phyloP scores from a whole-genome alignment of 2,888 invertebrate genomes.

The Lucinisca nassula region DNA sequence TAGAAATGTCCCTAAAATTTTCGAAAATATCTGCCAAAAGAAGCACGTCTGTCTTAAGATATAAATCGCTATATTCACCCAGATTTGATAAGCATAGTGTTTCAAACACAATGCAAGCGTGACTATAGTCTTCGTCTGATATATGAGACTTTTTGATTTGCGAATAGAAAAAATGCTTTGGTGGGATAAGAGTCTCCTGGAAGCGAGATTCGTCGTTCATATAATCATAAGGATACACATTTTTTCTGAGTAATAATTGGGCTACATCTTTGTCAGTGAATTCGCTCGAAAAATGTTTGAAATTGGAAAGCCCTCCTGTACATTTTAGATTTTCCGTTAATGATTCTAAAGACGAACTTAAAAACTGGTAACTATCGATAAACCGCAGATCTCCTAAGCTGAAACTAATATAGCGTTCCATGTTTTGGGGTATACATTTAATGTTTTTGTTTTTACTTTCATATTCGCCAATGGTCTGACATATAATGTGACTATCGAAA shows the following conservation, averaged over 20 bases:
- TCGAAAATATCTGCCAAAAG: conserved; percentile 84
- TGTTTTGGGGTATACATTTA: conserved; percentile 67
- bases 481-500: conserved; percentile 46
- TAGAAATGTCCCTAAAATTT: conserved; percentile 76
- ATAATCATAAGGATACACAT: conserved; percentile 20
- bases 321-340: conserved; percentile 18
- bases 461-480: conserved; percentile 20
- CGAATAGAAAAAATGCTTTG: not conserved
- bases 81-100: conserved; percentile 56
- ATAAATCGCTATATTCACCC: conserved; percentile 33
- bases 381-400: conserved; percentile 70
- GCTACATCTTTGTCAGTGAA: not conserved
- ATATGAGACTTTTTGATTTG: not conserved
- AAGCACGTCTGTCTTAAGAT: conserved; percentile 59
- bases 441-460: conserved; percentile 24
- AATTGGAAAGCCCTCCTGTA: not conserved
- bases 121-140: not conserved
- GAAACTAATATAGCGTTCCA: conserved; percentile 71
- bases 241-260: conserved; percentile 43
- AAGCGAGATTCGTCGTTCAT: not conserved
- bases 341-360: conserved; percentile 25
- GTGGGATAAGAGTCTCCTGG: not conserved
- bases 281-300: conserved; percentile 11
- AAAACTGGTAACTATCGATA: conserved; percentile 56
- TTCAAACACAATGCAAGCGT: conserved; percentile 53